These are phyloP conservation scores for Euthynnus affinis DNA, from an alignment of 2,797 vertebrate species.

Conservation along the genomic window DNA sequence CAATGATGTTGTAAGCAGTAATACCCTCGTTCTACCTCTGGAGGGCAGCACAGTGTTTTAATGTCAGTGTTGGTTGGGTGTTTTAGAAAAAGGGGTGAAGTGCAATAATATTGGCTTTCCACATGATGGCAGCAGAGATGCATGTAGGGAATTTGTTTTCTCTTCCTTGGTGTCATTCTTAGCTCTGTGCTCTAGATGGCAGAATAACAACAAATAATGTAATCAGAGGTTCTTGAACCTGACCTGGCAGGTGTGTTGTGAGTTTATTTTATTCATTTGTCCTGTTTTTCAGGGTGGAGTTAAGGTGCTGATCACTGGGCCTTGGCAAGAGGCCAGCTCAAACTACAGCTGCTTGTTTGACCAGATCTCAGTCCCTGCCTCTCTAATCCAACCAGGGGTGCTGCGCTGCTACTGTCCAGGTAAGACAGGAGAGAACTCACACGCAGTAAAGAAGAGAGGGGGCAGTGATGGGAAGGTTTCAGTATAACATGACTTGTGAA, in stretches of 20 bases:
- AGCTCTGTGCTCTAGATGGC: constrained; percentile 67
- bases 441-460: neutral
- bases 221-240: neutral
- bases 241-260: constrained; percentile 9
- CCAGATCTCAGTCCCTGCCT: constrained; percentile 98
- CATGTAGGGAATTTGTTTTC: neutral
- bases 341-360: constrained; percentile 99
- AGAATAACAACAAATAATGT: constrained; percentile 25
- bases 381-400: constrained; percentile 97
- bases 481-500: neutral
- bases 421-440: constrained; percentile 77
- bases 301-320: constrained; percentile 98
- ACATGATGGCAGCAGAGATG: constrained; percentile 76
- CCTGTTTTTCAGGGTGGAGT: constrained; percentile 92
- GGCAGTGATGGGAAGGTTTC: neutral
- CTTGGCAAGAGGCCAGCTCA: constrained; percentile 97
- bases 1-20: constrained; percentile 16
- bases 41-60: constrained; percentile 43
- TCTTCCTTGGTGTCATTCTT: constrained; percentile 41
- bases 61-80: neutral
- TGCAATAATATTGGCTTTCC: constrained; percentile 47
- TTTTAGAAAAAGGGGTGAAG: neutral
- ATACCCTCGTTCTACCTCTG: constrained; percentile 37
- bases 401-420: constrained; percentile 99
- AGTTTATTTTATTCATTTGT: constrained; percentile 21